Evolutionary conservation across 1,140 invertebrate genomes (phyloP).

Genomic region (Drosophila sp.): DNA sequence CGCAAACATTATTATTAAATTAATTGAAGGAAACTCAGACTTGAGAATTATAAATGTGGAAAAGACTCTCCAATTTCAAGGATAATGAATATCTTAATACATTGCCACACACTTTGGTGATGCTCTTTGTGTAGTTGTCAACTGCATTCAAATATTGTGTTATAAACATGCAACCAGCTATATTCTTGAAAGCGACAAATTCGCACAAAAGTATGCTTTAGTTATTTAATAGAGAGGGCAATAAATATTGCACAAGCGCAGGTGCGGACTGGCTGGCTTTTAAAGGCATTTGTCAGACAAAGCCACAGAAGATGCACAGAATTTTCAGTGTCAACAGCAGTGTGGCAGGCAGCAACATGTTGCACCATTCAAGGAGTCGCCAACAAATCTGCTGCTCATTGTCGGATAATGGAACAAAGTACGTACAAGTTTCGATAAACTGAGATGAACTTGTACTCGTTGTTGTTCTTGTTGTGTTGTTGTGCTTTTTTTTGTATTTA

Average conservation of each 20-base stretch:
- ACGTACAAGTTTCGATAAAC: slow-evolving; percentile 29
- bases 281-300: slow-evolving; percentile 44
- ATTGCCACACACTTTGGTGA: neutral
- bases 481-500: slow-evolving; percentile 19
- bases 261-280: slow-evolving; percentile 50
- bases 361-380: slow-evolving; percentile 38
- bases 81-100: neutral
- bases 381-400: slow-evolving; percentile 59
- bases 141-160: slow-evolving; percentile 45
- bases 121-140: slow-evolving; percentile 41
- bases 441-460: slow-evolving; percentile 12
- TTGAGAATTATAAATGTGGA: no score
- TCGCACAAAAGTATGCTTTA: slow-evolving; percentile 60
- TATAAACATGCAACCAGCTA: slow-evolving; percentile 16
- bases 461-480: neutral
- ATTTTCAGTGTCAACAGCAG: slow-evolving; percentile 59
- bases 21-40: no score
- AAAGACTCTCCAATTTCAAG: no score
- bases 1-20: no score
- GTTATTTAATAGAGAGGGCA: slow-evolving; percentile 74
- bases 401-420: slow-evolving; percentile 48
- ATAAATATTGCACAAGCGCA: slow-evolving; percentile 81
- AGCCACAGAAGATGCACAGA: slow-evolving; percentile 43
- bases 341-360: slow-evolving; percentile 36
- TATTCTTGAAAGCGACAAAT: slow-evolving; percentile 19